Evolutionary conservation across 2,797 vertebrate genomes (phyloP), one percentile per base, ranked within the genome.

Genomic region (Odontamblyopus lacepedii): DNA sequence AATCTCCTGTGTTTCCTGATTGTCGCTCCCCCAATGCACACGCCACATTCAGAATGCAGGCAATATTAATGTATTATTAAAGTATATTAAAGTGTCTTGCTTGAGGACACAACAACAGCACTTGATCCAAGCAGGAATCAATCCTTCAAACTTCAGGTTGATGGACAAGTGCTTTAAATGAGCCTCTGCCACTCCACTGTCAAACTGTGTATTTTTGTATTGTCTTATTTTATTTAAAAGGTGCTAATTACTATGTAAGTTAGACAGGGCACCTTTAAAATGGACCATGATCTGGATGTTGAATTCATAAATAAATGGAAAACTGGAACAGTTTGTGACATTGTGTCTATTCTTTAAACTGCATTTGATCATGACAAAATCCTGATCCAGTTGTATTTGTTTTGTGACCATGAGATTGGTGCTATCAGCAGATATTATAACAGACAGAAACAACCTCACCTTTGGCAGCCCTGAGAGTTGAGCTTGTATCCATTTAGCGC

Each of bases 401-500:
- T 76, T 79, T 73, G 65, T 72, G 30, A 56, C 64, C 61, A 72
- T 73, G 80, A 61, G 77, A 85, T 84, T 88, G 2, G 70, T 82
- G 84, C 87, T 82, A 86, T 85, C 84, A 76, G 72, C 70, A 67
- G 73, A 51, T 81, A 78, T 80, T 80, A 75, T 84, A 83, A 85
- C 77, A 70, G 78, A 76, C 56, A n/a, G 1, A 73, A 79, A 81
- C 78, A 73, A 73, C 55, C 70, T 79, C 82, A 83, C 84, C 80
- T 87, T 87, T 91, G 81, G 89, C 83, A 83, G 80, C 78, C 57
- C 81, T 78, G 71, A 81, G 44, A 27, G 77, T 63, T 48, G 72
- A 87, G 78, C 67, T 85, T 67, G 79, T 70, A 87, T 70, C 87
- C 73, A 82, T 87, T 89, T 84, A 83, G 76, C 76, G 29, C 35